Evolutionary conservation across 2,113 vertebrate species (phyloP), one percentile per base, ranked within the genome.

Genomic region (Ageneiosus marmoratus): DNA sequence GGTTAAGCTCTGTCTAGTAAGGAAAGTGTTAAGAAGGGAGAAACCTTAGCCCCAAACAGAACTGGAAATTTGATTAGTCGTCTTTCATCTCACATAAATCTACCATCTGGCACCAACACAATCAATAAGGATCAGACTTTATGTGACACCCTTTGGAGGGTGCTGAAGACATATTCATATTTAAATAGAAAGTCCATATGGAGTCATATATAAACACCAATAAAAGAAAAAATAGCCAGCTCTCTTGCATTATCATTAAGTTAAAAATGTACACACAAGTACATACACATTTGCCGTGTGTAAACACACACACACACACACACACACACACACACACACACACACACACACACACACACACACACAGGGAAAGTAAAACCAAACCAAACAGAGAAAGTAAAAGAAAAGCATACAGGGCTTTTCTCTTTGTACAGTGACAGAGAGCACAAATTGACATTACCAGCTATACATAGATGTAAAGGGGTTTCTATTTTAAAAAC

Each of bases 71-170:
- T 92, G 92, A 95, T 94, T 93, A 93, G 90, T 81, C 34, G 29
- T 48, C 91, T 94, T 94, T 95, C 91, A 94, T 94, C 92, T 94
- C 88, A 88, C 90, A 93, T 93, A 91, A 91, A 93, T 93, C 90
- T 92, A 86, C 89, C 93, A 93, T 93, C 91, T 94, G 94, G 93
- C 90, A 88, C 86, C 87, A 84, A 87, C 89, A 86, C 81, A 79
- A 91, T 93, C 93, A 93, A 90, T 92, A 92, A 92, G 89, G 90
- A 91, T 82, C 81, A 83, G 88, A 90, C 91, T 93, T 93, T 92
- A 91, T 91, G 88, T 92, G 90, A 93, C 93, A 92, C 90, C 85
- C 86, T 86, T 85, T 84, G 87, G 90, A 93, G 89, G 81, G 81
- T 84, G 87, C 70, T 84, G 32, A 76, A 67, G 82, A 51, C 53